Conservation (phyloP, 2,888 invertebrate species). For the Alloplasta piceator region DNA sequence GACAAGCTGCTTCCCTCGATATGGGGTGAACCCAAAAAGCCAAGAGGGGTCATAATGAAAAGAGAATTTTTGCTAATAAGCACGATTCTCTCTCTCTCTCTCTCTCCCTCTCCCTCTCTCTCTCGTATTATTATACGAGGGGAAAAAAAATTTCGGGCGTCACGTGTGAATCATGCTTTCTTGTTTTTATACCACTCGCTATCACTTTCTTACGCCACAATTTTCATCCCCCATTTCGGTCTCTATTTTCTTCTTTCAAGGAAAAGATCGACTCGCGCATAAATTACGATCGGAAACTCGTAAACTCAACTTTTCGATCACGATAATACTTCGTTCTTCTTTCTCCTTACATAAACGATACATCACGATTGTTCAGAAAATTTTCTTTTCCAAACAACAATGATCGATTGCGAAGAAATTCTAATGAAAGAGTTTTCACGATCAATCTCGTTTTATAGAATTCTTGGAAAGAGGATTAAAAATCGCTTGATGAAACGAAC, state of each 20-base stretch:
- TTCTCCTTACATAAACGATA: conserved; percentile 8
- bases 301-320: conserved; percentile 10
- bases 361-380: not conserved
- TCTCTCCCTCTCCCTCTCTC: too few relatives aligned
- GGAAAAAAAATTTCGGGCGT: conserved; percentile 51
- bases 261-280: conserved; percentile 14
- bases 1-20: conserved; percentile 39
- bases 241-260: not conserved
- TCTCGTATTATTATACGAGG: conserved; percentile 17
- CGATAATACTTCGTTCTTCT: conserved; percentile 2
- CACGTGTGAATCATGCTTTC: conserved; percentile 66
- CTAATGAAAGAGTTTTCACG: conserved; percentile 11
- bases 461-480: conserved; percentile 1
- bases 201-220: conserved; percentile 21
- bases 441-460: conserved; percentile 36
- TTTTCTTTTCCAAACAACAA: not conserved
- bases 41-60: conserved; percentile 73
- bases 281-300: conserved; percentile 20
- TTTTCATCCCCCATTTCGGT: not conserved
- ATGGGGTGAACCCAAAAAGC: conserved; percentile 57
- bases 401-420: conserved; percentile 35
- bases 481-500: not conserved
- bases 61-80: conserved; percentile 75
- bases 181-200: conserved; percentile 11
- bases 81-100: conserved; percentile 39